Percentiles rank a stretch among this genome's conserved stretches.
Evolutionary conservation across 2,888 invertebrate genomes (phyloP).

Genomic region (Clistopyga incitator): DNA sequence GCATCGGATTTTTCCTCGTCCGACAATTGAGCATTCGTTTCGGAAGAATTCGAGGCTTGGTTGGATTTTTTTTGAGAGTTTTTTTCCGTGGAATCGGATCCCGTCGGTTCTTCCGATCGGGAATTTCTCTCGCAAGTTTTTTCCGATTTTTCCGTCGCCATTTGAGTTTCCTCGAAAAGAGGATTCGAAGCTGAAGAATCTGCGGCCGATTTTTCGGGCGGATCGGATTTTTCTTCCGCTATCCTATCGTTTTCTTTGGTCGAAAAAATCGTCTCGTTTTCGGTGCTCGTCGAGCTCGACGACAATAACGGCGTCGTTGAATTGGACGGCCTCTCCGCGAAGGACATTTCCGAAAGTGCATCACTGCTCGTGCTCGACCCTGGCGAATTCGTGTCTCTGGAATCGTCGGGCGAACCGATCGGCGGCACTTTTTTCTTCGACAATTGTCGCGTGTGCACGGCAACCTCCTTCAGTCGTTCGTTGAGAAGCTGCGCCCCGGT

Average conservation of each 20-base stretch:
- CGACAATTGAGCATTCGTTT: neutral
- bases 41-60: neutral
- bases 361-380: conserved; percentile 16
- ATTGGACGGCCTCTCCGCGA: neutral
- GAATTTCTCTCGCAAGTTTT: neutral
- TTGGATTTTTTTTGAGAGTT: neutral
- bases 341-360: conserved; percentile 9
- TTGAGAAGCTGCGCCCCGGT: conserved; percentile 79
- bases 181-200: neutral
- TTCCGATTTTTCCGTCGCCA: neutral
- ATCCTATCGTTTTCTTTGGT: conserved; percentile 7
- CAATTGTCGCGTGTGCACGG: conserved; percentile 78
- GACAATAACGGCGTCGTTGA: neutral
- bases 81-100: neutral
- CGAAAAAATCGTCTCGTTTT: conserved; percentile 25
- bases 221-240: conserved; percentile 22
- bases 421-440: conserved; percentile 74
- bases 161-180: neutral
- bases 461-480: conserved; percentile 80
- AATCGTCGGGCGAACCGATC: conserved; percentile 16
- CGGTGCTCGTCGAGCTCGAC: neutral
- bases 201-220: conserved; percentile 15
- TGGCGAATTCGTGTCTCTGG: conserved; percentile 4
- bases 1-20: conserved; percentile 3
- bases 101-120: neutral